Base-by-base conservation (phyloP, 1,140 invertebrate species). In the Brevipalpus yothersi region DNA sequence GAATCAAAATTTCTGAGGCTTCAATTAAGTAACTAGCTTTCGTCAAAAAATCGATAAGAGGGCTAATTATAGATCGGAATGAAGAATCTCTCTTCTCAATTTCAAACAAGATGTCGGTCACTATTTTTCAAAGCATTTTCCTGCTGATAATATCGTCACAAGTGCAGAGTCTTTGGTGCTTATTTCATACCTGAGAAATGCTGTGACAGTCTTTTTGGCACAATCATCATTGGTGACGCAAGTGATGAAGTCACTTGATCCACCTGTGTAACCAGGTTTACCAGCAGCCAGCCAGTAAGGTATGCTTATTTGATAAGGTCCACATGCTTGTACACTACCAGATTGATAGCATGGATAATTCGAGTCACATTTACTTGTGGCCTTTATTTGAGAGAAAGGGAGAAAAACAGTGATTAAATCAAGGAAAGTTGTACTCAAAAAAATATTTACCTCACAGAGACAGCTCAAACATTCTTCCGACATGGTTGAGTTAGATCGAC, bases 151-250 rank as follows among this genome's bases (percentile, higher is more conserved):
- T 31, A 31, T 31, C 31, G 5, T 31, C 31, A 31, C 31, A 31
- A 31, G 31, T 31, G 31, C 31, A 31, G 5, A 31, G 31, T 31
- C 5, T 31, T 2, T 31, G 5, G 5, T 3, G 31, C 2, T 31
- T 31, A 5, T 31, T 31, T 3, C 5, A 31, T 31, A 31, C 31
- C 69, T 57, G 83, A 88, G 86, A 68, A 88, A 90, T 31, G 77
- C 78, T 69, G 81, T 77, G 43, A 88, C 79, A 4, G 82, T 70
- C 51, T 74, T 67, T 19, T 82, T 82, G 7, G 84, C 80, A 66
- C 86, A 90, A 59, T 74, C 76, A 1, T 80, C 77, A 66, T 88
- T 81, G 8, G 75, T 80, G 4, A 80, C 77, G 68, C 85, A 89
- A 63, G 76, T 78, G 45, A 76, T 66, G 68, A 80, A 86, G 7